Percentiles rank a stretch among this genome's conserved stretches.
Evolutionary conservation across 1,140 invertebrate genomes (phyloP).

Genomic region (Gryon sp.): DNA sequence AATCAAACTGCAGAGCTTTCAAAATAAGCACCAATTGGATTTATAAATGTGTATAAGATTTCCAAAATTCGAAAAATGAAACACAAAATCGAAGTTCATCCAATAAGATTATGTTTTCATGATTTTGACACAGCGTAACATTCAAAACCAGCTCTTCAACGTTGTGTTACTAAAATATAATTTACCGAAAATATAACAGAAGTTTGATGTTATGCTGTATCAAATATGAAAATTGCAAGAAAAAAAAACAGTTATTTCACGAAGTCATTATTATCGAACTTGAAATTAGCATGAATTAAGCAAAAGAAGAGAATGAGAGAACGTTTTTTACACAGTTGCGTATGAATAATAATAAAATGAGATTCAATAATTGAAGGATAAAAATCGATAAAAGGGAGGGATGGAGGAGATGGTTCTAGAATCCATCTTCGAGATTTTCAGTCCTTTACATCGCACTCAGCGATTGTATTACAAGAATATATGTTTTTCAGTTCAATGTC

Average conservation of each 20-base stretch:
- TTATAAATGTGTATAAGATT: no score
- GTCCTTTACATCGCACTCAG: slow-evolving; percentile 30
- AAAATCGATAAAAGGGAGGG: background rate
- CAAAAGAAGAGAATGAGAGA: background rate
- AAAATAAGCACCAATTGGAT: slow-evolving; percentile 5
- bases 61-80: background rate
- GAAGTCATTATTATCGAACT: slow-evolving; percentile 34
- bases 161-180: slow-evolving; percentile 47
- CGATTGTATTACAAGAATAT: slow-evolving; percentile 51
- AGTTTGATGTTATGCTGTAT: slow-evolving; percentile 5
- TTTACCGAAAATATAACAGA: slow-evolving; percentile 37
- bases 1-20: background rate
- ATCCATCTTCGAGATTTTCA: slow-evolving; percentile 50
- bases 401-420: slow-evolving; percentile 18
- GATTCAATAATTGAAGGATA: slow-evolving; percentile 12
- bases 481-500: slow-evolving; percentile 17
- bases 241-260: no score
- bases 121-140: background rate
- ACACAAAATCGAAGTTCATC: slow-evolving; percentile 6
- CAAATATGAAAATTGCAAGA: no score
- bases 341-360: slow-evolving; percentile 28
- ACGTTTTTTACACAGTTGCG: no score
- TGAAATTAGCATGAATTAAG: no score
- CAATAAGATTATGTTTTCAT: background rate
- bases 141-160: slow-evolving; percentile 14